phyloP scores from a whole-genome alignment of 2,888 invertebrate genomes.

The Alloplasta piceator region DNA sequence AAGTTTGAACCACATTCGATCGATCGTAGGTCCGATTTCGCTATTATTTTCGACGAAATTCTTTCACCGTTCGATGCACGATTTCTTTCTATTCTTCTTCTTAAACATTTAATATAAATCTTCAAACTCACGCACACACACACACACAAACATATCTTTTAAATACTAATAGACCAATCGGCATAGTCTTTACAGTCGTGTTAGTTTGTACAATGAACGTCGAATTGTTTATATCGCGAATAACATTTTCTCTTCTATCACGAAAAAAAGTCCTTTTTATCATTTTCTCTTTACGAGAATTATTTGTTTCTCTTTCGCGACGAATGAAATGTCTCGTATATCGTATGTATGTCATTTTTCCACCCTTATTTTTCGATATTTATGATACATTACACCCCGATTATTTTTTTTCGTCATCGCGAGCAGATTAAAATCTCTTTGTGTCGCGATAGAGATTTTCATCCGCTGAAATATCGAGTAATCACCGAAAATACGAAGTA shows the following conservation, averaged over 20 bases:
- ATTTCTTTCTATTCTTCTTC: neutral
- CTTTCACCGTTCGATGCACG: constrained; percentile 35
- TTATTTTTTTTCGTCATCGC: constrained; percentile 24
- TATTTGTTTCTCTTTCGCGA: constrained; percentile 25
- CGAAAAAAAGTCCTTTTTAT: constrained; percentile 1
- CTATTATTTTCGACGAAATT: constrained; percentile 7
- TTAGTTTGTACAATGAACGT: constrained; percentile 65
- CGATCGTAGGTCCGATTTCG: neutral
- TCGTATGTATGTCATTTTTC: constrained; percentile 5
- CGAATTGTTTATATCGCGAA: constrained; percentile 51
- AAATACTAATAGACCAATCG: constrained; percentile 57
- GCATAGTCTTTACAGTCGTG: constrained; percentile 43
- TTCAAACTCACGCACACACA: constrained; percentile 16
- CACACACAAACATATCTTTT: constrained; percentile 25
- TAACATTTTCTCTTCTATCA: constrained; percentile 28
- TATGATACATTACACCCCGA: constrained; percentile 58
- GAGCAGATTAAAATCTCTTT: constrained; percentile 16
- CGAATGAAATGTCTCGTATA: constrained; percentile 35
- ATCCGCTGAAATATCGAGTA: constrained; percentile 23
- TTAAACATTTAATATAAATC: constrained; percentile 5
- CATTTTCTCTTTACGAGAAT: neutral
- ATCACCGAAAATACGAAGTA: constrained; percentile 27
- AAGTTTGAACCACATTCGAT: neutral
- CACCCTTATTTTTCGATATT: constrained; percentile 43
- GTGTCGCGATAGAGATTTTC: too few relatives aligned